These are phyloP conservation scores for Stramonita haemastoma DNA, from an alignment of 2,888 invertebrate species.

Conservation along the genomic window DNA sequence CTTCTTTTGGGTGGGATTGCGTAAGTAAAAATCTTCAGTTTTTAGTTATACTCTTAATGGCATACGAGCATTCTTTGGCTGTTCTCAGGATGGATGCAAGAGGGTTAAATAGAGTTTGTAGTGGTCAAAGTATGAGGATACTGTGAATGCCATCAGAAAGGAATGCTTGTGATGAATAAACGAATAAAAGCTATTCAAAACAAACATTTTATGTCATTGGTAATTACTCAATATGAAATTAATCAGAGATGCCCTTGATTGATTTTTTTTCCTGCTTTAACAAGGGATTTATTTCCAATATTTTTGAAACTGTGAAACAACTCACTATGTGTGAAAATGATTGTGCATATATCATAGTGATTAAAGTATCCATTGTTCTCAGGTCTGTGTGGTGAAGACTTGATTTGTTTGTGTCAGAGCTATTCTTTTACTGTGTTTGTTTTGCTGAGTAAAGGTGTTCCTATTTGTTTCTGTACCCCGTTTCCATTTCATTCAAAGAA, in stretches of 20 bases:
- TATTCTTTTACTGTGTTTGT: not conserved
- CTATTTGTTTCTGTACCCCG: not conserved
- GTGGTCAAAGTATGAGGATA: too few relatives aligned
- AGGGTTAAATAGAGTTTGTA: too few relatives aligned
- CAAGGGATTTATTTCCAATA: not conserved
- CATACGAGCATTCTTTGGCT: too few relatives aligned
- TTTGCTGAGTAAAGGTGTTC: not conserved
- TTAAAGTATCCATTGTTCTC: slow-evolving; percentile 9
- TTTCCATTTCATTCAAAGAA: not conserved
- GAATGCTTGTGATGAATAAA: too few relatives aligned
- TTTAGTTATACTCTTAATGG: not conserved
- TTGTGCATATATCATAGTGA: not conserved
- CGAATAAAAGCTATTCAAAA: too few relatives aligned
- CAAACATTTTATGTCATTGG: too few relatives aligned
- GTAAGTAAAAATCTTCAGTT: not conserved
- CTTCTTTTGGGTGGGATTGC: too few relatives aligned
- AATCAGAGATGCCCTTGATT: not conserved
- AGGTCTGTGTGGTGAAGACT: slow-evolving; percentile 1
- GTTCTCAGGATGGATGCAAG: too few relatives aligned
- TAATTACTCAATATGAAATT: too few relatives aligned
- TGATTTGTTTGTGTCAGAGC: not conserved
- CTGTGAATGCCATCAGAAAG: too few relatives aligned
- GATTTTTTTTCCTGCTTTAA: not conserved
- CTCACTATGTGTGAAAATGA: not conserved
- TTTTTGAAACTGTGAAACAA: not conserved